Evolutionary conservation across 2,113 vertebrate species (phyloP).

Genomic region (Cinclus cinclus): DNA sequence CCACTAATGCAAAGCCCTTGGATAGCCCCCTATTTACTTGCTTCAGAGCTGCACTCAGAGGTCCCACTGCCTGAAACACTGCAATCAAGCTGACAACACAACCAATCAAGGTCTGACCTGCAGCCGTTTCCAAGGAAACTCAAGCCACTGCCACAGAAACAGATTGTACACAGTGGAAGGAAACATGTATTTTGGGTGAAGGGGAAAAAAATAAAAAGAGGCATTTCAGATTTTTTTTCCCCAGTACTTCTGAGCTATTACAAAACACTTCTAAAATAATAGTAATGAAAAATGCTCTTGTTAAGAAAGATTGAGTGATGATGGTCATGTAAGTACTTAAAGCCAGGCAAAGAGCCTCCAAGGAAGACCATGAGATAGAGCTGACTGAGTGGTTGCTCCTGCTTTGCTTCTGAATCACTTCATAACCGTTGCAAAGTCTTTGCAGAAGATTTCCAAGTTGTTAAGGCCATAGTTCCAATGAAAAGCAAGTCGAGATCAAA

Average conservation of each 20-base stretch:
- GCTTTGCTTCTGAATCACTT: constrained; percentile 3
- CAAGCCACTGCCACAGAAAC: constrained; percentile 63
- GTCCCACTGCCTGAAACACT: constrained; percentile 60
- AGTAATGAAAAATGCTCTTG: constrained; percentile 57
- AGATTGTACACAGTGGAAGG: constrained; percentile 60
- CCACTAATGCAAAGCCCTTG: constrained; percentile 56
- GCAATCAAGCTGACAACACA: constrained; percentile 71
- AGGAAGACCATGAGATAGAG: background rate
- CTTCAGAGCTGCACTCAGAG: constrained; percentile 40
- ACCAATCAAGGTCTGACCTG: constrained; percentile 70
- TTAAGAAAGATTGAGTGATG: constrained; percentile 58
- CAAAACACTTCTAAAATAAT: constrained; percentile 30
- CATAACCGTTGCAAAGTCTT: background rate
- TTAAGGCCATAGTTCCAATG: background rate
- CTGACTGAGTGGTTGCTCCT: background rate
- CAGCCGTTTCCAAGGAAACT: constrained; percentile 69
- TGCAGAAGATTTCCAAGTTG: background rate
- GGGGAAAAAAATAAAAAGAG: background rate
- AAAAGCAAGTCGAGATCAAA: background rate
- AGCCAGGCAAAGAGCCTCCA: background rate
- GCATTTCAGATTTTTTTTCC: background rate
- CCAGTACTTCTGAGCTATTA: constrained; percentile 44
- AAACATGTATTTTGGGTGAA: constrained; percentile 56
- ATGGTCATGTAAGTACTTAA: constrained; percentile 39
- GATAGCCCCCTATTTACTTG: constrained; percentile 51